Percentiles rank a stretch among this genome's conserved stretches.
Evolutionary conservation across 2,888 invertebrate species (phyloP).

Genomic region (Acronicta psi): DNA sequence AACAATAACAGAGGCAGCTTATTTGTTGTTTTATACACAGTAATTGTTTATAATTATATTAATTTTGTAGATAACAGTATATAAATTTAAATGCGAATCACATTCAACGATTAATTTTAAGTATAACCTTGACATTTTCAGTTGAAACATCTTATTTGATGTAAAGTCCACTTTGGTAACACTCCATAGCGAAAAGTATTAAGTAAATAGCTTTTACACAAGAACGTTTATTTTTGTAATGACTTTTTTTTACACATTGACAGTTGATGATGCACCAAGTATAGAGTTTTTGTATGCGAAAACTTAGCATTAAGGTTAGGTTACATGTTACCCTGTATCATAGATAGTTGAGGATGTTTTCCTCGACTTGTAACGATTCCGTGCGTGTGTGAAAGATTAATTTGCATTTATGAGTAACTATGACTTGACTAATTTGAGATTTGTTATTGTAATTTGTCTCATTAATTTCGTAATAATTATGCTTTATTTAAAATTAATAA

Average conservation of each 20-base stretch:
- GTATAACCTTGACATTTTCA: conserved; percentile 29
- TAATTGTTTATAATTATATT: conserved; percentile 55
- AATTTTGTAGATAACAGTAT: conserved; percentile 65
- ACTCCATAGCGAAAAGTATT: conserved; percentile 75
- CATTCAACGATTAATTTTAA: conserved; percentile 59
- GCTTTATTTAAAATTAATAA: conserved; percentile 9
- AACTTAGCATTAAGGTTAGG: conserved; percentile 68
- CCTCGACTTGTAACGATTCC: conserved; percentile 43
- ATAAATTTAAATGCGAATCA: conserved; percentile 70
- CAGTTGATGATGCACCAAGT: conserved; percentile 73
- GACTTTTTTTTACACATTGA: conserved; percentile 68
- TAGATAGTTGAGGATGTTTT: conserved; percentile 67
- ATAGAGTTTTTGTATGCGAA: conserved; percentile 73
- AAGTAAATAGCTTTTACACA: conserved; percentile 65
- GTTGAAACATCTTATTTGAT: conserved; percentile 18
- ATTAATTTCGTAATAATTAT: conserved; percentile 8
- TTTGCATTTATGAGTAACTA: conserved; percentile 48
- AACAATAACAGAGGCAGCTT: conserved; percentile 70
- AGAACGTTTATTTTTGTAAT: conserved; percentile 82
- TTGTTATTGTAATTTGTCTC: conserved; percentile 12
- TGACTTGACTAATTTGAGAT: conserved; percentile 35
- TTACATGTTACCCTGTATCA: conserved; percentile 58
- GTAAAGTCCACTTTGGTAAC: conserved; percentile 53
- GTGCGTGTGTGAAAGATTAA: conserved; percentile 50
- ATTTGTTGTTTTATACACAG: conserved; percentile 66